Percentiles rank a stretch among this genome's conserved stretches.
Evolutionary conservation across 2,113 vertebrate genomes (phyloP).

Genomic region (Murina feae): DNA sequence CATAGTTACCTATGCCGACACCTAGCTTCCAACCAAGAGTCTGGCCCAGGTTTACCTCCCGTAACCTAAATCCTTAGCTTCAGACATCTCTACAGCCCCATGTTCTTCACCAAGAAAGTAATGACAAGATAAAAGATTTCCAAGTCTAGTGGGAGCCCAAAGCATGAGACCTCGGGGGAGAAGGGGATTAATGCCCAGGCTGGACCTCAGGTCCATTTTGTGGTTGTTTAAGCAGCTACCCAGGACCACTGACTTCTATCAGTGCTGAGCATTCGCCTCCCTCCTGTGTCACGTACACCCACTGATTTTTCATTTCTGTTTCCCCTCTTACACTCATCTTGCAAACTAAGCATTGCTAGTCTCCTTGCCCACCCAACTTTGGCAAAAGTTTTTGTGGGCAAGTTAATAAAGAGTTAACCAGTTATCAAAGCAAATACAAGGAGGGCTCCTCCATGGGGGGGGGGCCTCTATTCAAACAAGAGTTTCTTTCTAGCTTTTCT

Average conservation of each 20-base stretch:
- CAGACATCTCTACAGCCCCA: neutral
- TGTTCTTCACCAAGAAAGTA: neutral
- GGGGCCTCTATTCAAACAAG: neutral
- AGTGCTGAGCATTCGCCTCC: rapidly evolving
- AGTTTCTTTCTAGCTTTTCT: slow-evolving; percentile 29
- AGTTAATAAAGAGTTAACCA: neutral
- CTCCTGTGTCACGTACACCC: rapidly evolving
- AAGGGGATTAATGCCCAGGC: rapidly evolving
- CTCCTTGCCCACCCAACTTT: neutral
- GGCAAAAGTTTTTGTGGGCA: neutral
- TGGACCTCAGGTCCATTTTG: rapidly evolving
- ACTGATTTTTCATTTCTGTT: neutral
- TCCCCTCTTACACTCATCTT: neutral
- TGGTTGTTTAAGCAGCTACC: rapidly evolving
- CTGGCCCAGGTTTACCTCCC: no score
- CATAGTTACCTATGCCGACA: neutral
- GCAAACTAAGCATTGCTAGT: neutral
- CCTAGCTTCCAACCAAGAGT: neutral
- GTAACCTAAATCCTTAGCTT: neutral
- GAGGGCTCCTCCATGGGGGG: neutral
- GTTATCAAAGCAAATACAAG: neutral
- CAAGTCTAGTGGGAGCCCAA: neutral
- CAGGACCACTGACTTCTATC: neutral
- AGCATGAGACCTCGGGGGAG: neutral
- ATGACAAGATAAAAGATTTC: neutral